These are phyloP conservation scores for Eunapius fragilis DNA, from an alignment of 37 sponge, comb jelly and placozoan genomes.

Conservation along the genomic window DNA sequence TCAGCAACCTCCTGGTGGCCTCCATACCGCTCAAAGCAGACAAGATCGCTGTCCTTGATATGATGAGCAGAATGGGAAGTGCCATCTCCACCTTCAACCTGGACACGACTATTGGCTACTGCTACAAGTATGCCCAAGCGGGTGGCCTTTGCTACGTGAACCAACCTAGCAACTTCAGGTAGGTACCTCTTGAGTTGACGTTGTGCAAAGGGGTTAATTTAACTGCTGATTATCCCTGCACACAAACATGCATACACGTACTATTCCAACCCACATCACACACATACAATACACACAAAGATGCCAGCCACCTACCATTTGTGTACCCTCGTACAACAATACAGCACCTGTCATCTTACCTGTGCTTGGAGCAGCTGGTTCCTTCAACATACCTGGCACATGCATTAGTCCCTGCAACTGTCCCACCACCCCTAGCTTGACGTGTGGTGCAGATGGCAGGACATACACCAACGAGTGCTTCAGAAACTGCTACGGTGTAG, in stretches of 20 bases:
- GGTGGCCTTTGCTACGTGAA: constrained; percentile 40
- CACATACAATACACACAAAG: background rate
- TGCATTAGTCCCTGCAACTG: constrained; percentile 37
- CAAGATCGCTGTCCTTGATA: constrained; percentile 37
- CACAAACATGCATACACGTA: no score
- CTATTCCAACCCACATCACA: no score
- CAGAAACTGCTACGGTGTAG: constrained; percentile 30
- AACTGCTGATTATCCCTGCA: no score
- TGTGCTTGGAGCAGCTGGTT: background rate
- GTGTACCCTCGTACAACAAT: constrained; percentile 35
- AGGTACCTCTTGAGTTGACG: no score
- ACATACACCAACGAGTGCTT: constrained; percentile 50
- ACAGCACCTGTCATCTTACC: background rate
- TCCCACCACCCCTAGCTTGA: background rate
- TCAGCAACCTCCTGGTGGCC: constrained; percentile 68
- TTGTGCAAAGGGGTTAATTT: no score
- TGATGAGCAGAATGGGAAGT: constrained; percentile 12
- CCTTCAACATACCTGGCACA: constrained; percentile 11
- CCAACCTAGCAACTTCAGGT: constrained; percentile 25
- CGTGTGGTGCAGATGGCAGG: constrained; percentile 47
- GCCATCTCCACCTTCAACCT: constrained; percentile 6
- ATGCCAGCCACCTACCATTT: constrained; percentile 17
- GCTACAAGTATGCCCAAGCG: constrained; percentile 13
- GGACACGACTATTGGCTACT: constrained; percentile 43
- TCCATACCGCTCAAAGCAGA: constrained; percentile 41